Evolutionary conservation across 1,140 invertebrate genomes (phyloP).

Genomic region (Apocrypta bakeri): DNA sequence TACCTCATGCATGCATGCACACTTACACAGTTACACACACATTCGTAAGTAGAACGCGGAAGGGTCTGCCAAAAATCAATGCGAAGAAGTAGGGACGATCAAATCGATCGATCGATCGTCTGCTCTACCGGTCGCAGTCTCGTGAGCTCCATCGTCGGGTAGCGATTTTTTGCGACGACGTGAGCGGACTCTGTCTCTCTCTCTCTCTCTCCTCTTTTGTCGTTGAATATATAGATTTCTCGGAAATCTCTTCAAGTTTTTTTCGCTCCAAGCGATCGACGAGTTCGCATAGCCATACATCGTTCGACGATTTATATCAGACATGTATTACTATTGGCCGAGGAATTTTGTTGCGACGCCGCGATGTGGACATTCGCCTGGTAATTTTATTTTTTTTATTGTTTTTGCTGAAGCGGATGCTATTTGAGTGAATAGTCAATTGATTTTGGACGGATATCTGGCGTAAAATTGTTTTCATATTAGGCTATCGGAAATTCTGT

Average conservation of each 20-base stretch:
- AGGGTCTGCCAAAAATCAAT: constrained; percentile 59
- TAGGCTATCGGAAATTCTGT: too few relatives aligned
- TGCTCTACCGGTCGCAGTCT: not conserved
- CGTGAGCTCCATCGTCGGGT: not conserved
- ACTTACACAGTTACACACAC: too few relatives aligned
- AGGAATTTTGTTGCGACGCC: constrained; percentile 30
- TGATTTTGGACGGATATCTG: not conserved
- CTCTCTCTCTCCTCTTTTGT: not conserved
- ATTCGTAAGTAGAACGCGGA: constrained; percentile 60
- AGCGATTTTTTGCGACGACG: not conserved
- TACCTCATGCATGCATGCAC: too few relatives aligned
- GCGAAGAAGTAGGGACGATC: not conserved
- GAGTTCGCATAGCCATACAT: not conserved
- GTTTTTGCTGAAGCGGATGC: not conserved
- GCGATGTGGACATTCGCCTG: constrained; percentile 24
- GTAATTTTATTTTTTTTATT: constrained; percentile 13
- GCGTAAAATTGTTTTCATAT: too few relatives aligned
- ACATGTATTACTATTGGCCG: constrained; percentile 40
- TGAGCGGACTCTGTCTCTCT: not conserved
- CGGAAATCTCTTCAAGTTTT: not conserved
- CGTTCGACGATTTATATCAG: not conserved
- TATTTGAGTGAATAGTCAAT: not conserved
- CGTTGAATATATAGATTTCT: not conserved
- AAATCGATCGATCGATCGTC: not conserved
- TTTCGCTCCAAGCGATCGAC: not conserved